phyloP scores from a whole-genome alignment of 2,113 vertebrate species.

The Odocoileus hemionus region DNA sequence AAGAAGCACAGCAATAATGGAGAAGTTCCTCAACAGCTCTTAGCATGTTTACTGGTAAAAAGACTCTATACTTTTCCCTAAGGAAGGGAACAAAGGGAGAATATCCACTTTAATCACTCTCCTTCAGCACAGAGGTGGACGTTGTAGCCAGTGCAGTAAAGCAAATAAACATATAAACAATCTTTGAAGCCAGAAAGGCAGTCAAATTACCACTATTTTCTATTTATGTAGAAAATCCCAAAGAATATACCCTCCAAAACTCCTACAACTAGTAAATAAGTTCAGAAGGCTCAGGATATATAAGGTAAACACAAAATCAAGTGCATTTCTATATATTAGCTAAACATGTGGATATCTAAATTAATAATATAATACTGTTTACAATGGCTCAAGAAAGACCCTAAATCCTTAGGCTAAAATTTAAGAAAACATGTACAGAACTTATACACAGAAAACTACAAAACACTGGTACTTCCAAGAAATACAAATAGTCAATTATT shows the following conservation, averaged over 20 bases:
- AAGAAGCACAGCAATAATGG: background rate
- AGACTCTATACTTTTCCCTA: background rate
- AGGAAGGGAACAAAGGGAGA: background rate
- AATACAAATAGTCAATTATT: background rate
- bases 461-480: background rate
- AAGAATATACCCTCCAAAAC: background rate
- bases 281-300: background rate
- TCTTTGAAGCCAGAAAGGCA: background rate
- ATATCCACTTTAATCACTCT: background rate
- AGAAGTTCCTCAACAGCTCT: background rate
- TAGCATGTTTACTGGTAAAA: background rate
- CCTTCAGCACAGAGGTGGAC: background rate
- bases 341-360: background rate
- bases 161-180: background rate
- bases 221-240: background rate
- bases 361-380: rapidly evolving
- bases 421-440: background rate
- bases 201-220: background rate
- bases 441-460: background rate
- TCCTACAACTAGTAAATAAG: background rate
- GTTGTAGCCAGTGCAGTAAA: background rate
- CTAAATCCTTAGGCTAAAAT: background rate
- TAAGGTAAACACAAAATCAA: background rate
- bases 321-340: background rate
- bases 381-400: background rate